Conservation (phyloP, 1,140 invertebrate genomes). For the fruit fly (Drosophila melanogaster) region Release_6_plus_ISO1_MT NC_004354.4:3306001-3306500, state of each 20-base stretch:
- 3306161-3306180: constrained; percentile 2
- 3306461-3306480: too few relatives aligned
- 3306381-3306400: neutral
- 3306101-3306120: constrained; percentile 44
- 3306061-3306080: constrained; percentile 70
- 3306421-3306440: too few relatives aligned
- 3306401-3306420: too few relatives aligned
- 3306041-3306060: constrained; percentile 1
- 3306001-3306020: neutral
- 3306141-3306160: constrained; percentile 24
- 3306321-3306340: constrained; percentile 37
- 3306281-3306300: constrained; percentile 33
- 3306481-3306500: neutral
- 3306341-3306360: constrained; percentile 13
- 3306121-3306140: constrained; percentile 34
- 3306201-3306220: constrained; percentile 11
- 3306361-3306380: constrained; percentile 5
- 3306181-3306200: neutral
- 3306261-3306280: constrained; percentile 31
- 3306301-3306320: constrained; percentile 37
- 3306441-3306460: too few relatives aligned
- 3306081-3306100: constrained; percentile 81
- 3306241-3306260: constrained; percentile 78
- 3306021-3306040: neutral
- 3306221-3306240: constrained; percentile 75